Base-by-base conservation (phyloP, 2,113 vertebrate species). In the Psettodes erumei region DNA sequence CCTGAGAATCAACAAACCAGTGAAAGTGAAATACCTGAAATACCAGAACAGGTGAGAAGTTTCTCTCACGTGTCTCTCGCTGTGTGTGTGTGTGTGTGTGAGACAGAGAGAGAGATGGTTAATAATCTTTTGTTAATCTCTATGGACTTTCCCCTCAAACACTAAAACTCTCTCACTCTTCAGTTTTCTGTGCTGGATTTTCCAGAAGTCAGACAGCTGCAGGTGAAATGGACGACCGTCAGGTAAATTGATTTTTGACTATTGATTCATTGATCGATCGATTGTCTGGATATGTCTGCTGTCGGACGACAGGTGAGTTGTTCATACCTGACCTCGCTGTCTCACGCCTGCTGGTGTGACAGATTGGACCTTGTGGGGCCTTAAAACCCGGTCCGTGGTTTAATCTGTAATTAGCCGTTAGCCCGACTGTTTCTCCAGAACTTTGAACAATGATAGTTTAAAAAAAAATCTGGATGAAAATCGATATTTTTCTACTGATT, bases 71-170 rank as follows among this genome's bases (percentile, higher is more conserved):
- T 51, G 48, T 33, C 30, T 3, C n/a, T n/a, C n/a, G n/a, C n/a
- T n/a, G 0, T 53, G 19, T 35, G 9, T 35, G 4, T 43, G 33
- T 42, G 27, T 50, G 27, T 65, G 23, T 56, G 48, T 71, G 32
- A n/a, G 21, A 40, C 16, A 15, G 38, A 40, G 3, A 40, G 3
- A 40, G 21, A 45, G 50, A 33, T 65, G 37, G 67, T 81, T 85
- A 79, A 81, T 82, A 74, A 84, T 84, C 71, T 71, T 51, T 61
- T 13, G 43, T 56, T 81, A 35, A 76, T 71, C 51, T 70, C 12
- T 19, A 8, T 72, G 84, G 87, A 88, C 87, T 88, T 86, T 73
- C 66, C 60, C 71, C 83, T 75, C 54, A 51, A 59, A 37, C 59
- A 16, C 55, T 23, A 33, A 32, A 58, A 38, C 16, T 15, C 12